phyloP scores from a whole-genome alignment of 2,113 vertebrate genomes.

The Bolborhynchus lineola region DNA sequence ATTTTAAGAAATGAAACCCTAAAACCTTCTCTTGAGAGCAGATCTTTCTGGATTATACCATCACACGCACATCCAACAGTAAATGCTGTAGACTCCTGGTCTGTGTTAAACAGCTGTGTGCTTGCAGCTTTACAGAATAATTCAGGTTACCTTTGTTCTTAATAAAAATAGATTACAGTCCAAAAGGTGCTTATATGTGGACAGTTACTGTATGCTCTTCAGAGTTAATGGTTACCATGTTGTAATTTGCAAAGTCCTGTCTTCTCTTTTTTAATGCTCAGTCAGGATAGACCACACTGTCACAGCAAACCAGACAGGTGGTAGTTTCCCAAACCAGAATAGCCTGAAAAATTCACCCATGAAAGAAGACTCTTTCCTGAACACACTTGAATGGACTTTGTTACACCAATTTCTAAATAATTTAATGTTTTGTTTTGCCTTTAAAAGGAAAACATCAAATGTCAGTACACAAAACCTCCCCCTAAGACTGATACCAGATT shows the following conservation, averaged over 20 bases:
- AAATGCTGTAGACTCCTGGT: fast-evolving
- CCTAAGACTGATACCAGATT: background rate
- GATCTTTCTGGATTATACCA: background rate
- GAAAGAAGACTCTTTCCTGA: background rate
- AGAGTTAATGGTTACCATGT: background rate
- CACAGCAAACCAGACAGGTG: background rate
- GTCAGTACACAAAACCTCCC: background rate
- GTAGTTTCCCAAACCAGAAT: background rate
- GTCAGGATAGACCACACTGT: background rate
- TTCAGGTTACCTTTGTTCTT: background rate
- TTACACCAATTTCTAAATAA: background rate
- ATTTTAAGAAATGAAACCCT: background rate
- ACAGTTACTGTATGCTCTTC: background rate
- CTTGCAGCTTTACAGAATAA: background rate
- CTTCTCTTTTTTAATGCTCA: background rate
- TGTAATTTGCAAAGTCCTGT: background rate
- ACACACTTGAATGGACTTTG: background rate
- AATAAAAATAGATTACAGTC: background rate
- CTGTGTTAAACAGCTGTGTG: background rate
- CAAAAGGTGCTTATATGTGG: background rate
- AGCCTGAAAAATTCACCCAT: background rate
- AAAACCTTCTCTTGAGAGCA: background rate
- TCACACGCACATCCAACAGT: background rate
- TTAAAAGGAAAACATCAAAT: background rate
- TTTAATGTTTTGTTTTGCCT: background rate